Evolutionary conservation across 2,888 invertebrate genomes (phyloP).

Genomic region (Epinotia demarniana): DNA sequence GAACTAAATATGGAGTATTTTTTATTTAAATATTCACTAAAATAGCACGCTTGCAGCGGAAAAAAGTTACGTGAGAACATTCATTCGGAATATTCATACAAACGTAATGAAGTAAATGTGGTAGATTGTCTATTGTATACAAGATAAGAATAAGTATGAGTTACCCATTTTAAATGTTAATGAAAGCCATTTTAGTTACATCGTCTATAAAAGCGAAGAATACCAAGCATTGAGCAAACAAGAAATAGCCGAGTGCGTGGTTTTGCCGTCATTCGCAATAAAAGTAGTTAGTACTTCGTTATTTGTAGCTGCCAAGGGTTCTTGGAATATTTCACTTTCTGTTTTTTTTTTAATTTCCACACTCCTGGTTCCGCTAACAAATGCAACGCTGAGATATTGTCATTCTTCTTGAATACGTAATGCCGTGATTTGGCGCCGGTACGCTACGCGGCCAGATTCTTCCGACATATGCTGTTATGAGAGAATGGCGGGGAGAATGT

Average conservation of each 20-base stretch:
- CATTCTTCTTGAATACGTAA: slow-evolving; percentile 63
- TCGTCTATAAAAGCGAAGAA: background rate
- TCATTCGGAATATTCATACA: slow-evolving; percentile 12
- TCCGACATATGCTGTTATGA: slow-evolving; percentile 59
- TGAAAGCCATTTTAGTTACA: background rate
- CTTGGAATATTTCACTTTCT: slow-evolving; percentile 31
- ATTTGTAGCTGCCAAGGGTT: slow-evolving; percentile 19
- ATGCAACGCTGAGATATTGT: slow-evolving; percentile 49
- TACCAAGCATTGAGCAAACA: slow-evolving; percentile 14
- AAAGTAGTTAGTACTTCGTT: slow-evolving; percentile 30
- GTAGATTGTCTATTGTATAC: background rate
- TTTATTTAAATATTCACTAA: slow-evolving; percentile 43
- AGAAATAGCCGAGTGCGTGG: slow-evolving; percentile 32
- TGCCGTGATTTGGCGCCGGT: slow-evolving; percentile 60
- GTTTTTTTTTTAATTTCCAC: slow-evolving; percentile 38
- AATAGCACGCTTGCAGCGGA: slow-evolving; percentile 32
- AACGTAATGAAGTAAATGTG: background rate
- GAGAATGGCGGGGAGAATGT: slow-evolving; percentile 60
- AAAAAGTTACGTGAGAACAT: slow-evolving; percentile 26
- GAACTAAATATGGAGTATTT: slow-evolving; percentile 44
- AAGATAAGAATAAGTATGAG: too few relatives aligned
- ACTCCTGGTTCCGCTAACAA: slow-evolving; percentile 41
- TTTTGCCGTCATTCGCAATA: slow-evolving; percentile 29
- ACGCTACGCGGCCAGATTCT: slow-evolving; percentile 57
- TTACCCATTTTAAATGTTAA: background rate